Evolutionary conservation across 2,888 invertebrate species (phyloP).

Genomic region (Cryptocephalus moraei): DNA sequence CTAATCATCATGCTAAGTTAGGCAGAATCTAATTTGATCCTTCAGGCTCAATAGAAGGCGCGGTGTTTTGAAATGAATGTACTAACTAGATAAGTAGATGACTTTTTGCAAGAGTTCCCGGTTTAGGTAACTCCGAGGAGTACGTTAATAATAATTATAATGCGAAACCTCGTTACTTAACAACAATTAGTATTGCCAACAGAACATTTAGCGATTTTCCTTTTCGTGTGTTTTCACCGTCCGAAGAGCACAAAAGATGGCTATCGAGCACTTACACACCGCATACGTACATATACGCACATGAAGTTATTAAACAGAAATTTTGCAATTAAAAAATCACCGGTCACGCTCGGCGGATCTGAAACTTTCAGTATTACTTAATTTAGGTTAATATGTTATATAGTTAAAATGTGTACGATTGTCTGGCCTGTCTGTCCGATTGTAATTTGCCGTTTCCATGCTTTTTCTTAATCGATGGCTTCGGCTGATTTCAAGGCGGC

Average conservation of each 20-base stretch:
- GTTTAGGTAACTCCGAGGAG: too few species aligned
- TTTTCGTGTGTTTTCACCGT: background rate
- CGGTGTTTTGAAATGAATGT: too few species aligned
- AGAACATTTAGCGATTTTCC: too few species aligned
- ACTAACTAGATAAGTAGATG: too few species aligned
- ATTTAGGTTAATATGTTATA: constrained; percentile 35
- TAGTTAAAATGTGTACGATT: constrained; percentile 3
- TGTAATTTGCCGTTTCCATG: constrained; percentile 7
- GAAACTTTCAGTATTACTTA: constrained; percentile 33
- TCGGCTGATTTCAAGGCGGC: constrained; percentile 1
- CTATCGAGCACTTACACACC: constrained; percentile 16
- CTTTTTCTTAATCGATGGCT: constrained; percentile 8
- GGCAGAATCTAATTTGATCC: too few species aligned
- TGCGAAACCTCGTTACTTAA: too few species aligned
- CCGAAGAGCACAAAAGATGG: constrained; percentile 14
- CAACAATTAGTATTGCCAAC: too few species aligned
- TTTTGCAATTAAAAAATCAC: constrained; percentile 26
- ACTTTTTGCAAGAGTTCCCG: too few species aligned
- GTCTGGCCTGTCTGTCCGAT: constrained; percentile 4
- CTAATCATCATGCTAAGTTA: too few species aligned
- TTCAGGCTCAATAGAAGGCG: too few species aligned
- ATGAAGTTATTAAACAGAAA: constrained; percentile 20
- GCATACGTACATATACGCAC: constrained; percentile 8
- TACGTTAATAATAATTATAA: too few species aligned
- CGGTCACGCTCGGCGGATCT: constrained; percentile 27